Evolutionary conservation across 2,113 vertebrate genomes (phyloP).

Genomic region (Paralichthys olivaceus): DNA sequence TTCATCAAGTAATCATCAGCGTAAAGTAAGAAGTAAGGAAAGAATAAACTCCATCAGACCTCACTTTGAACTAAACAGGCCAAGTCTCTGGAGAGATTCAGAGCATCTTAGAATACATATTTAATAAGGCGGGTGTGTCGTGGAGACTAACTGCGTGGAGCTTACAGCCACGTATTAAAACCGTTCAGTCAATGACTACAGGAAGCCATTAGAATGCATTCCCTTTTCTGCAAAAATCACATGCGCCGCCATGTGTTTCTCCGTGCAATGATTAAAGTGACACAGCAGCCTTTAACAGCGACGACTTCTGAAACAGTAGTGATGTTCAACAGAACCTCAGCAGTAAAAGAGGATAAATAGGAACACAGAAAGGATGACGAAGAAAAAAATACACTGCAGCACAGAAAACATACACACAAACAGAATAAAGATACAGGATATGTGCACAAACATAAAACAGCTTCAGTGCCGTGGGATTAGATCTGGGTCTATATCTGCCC

Average conservation of each 20-base stretch:
- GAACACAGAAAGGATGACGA: not conserved
- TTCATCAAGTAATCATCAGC: slow-evolving; percentile 38
- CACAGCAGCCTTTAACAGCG: not conserved
- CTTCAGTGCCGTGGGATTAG: slow-evolving; percentile 28
- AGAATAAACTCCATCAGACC: slow-evolving; percentile 17
- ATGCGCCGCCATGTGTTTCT: slow-evolving; percentile 31
- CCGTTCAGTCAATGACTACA: slow-evolving; percentile 45
- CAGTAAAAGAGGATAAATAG: not conserved
- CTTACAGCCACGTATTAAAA: slow-evolving; percentile 35
- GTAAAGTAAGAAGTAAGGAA: slow-evolving; percentile 25
- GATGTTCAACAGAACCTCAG: not conserved
- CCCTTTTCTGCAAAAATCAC: slow-evolving; percentile 26
- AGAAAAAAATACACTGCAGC: not conserved
- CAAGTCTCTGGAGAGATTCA: slow-evolving; percentile 55
- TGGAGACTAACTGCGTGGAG: slow-evolving; percentile 27
- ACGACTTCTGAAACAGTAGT: not conserved
- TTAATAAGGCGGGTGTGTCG: slow-evolving; percentile 60
- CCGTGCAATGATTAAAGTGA: slow-evolving; percentile 21
- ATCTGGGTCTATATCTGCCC: slow-evolving; percentile 36
- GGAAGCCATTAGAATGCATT: slow-evolving; percentile 44
- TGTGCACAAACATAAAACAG: not conserved
- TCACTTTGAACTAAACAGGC: slow-evolving; percentile 69
- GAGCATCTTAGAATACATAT: slow-evolving; percentile 67
- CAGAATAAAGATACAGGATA: not conserved
- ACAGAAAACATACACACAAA: not conserved